Evolutionary conservation across 1,140 invertebrate species (phyloP), one percentile per base, ranked within the genome.

Genomic region (Cyrtorhinus lividipennis): DNA sequence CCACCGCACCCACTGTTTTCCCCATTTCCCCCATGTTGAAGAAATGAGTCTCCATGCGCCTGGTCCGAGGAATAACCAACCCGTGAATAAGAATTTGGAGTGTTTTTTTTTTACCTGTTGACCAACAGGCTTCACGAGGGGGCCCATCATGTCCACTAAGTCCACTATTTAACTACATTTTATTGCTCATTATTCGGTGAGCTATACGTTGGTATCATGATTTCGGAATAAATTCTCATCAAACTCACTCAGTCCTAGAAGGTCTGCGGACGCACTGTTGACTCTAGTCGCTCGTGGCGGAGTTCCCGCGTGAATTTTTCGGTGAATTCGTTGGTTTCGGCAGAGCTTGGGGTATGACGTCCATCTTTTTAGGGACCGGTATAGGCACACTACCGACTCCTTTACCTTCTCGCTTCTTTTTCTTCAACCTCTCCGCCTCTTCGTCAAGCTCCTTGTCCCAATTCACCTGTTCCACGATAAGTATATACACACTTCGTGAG

Each of bases 381-480:
- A 53, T 53, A 5, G 48, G 12, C 10, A 53, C 48, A 20, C 48
- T 53, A 22, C 8, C 48, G 5, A 38, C 30, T 8, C 48, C 48
- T 53, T 53, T 53, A 5, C 48, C 48, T 20, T 53, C 48, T 53
- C 48, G 10, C 76, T 68, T 83, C 74, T 87, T 86, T 67, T 83
- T 80, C 68, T 88, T 88, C 70, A 87, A 84, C 67, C 79, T 79
- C 71, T 90, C 85, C 59, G 88, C 81, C 76, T 92, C 87, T 75
- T 92, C 87, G 66, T 92, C 89, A 60, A 92, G 83, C 71, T 90
- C 89, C 71, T 90, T 88, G 67, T 90, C 88, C 84, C 83, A 81
- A 65, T 80, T 78, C 1, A 79, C 73, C 77, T 78, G 48, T 53
- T n/a, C n/a, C n/a, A n/a, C n/a, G n/a, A n/a, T n/a, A n/a, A n/a